These are phyloP conservation scores for Patagioenas fasciata DNA, from an alignment of 2,113 vertebrate species.

Conservation along the genomic window DNA sequence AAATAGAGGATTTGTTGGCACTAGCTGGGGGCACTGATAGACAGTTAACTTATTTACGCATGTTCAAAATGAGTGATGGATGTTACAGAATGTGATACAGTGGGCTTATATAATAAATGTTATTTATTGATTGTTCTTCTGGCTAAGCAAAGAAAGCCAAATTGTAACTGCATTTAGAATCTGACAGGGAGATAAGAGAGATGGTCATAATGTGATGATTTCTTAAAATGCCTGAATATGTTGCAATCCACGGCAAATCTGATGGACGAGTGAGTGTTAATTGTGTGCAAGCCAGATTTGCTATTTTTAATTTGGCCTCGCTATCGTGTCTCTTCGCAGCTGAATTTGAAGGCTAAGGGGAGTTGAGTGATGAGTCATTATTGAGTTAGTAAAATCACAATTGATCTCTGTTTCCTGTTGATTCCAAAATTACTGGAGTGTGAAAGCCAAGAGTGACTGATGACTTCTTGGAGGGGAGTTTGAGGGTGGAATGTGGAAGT, in stretches of 20 bases:
- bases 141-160: background rate
- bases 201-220: background rate
- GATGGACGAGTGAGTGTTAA: constrained; percentile 27
- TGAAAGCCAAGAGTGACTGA: constrained; percentile 51
- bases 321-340: constrained; percentile 58
- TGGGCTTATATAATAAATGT: background rate
- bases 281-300: constrained; percentile 32
- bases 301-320: constrained; percentile 61
- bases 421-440: constrained; percentile 65
- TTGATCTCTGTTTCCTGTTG: constrained; percentile 69
- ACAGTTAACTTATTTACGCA: background rate
- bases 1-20: background rate
- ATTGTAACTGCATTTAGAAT: background rate
- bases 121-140: background rate
- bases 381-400: constrained; percentile 61
- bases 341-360: constrained; percentile 57
- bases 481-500: constrained; percentile 4
- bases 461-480: constrained; percentile 40
- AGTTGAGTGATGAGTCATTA: constrained; percentile 70
- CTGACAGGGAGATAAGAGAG: background rate
- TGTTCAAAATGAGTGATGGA: background rate
- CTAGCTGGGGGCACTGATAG: background rate
- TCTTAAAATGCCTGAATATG: background rate
- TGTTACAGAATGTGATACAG: background rate
- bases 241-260: background rate